Evolutionary conservation across 2,888 invertebrate species (phyloP).

Genomic region (Trypoxylon attenuatum): DNA sequence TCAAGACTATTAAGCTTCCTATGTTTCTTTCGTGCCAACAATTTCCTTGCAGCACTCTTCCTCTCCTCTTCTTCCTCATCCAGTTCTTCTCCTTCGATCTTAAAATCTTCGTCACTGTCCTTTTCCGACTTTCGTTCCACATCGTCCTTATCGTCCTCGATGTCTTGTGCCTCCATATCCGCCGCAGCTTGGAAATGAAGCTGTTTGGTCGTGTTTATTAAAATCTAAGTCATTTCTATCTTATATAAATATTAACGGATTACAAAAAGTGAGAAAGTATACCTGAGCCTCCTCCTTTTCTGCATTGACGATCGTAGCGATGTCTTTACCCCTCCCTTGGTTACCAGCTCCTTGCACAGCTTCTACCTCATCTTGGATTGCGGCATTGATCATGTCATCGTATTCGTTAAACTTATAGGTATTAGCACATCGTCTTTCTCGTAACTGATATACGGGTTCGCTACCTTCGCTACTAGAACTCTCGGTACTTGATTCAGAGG

Average conservation of each 20-base stretch:
- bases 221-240: too few relatives aligned
- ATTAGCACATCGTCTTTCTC: constrained; percentile 87
- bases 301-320: constrained; percentile 88
- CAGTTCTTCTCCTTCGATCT: constrained; percentile 66
- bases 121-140: constrained; percentile 65
- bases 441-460: constrained; percentile 88
- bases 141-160: constrained; percentile 75
- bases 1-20: constrained; percentile 88
- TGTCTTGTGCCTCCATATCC: constrained; percentile 53
- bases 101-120: constrained; percentile 71
- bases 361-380: constrained; percentile 86
- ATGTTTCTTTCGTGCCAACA: constrained; percentile 77
- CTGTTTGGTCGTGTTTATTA: too few relatives aligned
- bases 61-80: constrained; percentile 70
- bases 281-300: constrained; percentile 80
- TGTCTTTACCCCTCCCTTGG: constrained; percentile 92
- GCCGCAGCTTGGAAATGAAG: constrained; percentile 59
- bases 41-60: constrained; percentile 64
- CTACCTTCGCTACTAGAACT: constrained; percentile 78
- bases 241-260: neutral
- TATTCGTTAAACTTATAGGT: constrained; percentile 93
- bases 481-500: constrained; percentile 64
- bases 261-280: constrained; percentile 1
- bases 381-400: constrained; percentile 96
- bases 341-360: constrained; percentile 87